A percentile compares a stretch with the other conserved stretches of the same genome.
Evolutionary conservation across 2,888 invertebrate genomes (phyloP).

Genomic region (Hetaerina titia): DNA sequence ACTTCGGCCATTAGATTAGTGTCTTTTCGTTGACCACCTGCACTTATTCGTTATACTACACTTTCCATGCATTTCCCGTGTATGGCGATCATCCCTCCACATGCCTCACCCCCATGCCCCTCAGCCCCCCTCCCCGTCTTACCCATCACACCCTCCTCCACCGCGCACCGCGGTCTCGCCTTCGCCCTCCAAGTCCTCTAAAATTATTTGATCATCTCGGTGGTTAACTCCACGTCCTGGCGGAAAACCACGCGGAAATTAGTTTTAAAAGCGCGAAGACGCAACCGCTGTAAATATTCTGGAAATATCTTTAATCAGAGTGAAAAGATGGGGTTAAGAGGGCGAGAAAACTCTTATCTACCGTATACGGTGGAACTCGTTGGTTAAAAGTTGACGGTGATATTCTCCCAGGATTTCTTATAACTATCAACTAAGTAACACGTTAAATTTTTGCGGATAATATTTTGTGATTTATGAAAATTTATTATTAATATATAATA

Average conservation of each 20-base stretch:
- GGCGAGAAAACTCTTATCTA: no score
- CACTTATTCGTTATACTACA: background rate
- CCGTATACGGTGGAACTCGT: no score
- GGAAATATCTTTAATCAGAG: background rate
- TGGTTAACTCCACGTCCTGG: background rate
- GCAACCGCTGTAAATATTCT: background rate
- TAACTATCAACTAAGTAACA: no score
- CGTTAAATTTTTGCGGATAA: no score
- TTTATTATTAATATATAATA: no score
- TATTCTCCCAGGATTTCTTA: no score
- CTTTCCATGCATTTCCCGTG: background rate
- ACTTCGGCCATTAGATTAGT: background rate
- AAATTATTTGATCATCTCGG: background rate
- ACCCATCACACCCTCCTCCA: no score
- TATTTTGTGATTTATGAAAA: no score
- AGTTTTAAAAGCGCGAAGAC: background rate
- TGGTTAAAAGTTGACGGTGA: no score
- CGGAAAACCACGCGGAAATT: background rate
- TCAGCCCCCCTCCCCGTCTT: no score
- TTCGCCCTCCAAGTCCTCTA: background rate
- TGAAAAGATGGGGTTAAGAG: background rate
- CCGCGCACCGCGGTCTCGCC: background rate
- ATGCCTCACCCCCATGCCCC: no score
- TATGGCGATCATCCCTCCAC: no score
- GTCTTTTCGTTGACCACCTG: background rate